Conservation (phyloP, 1,140 invertebrate genomes). For the Drosophila tsacasi region DNA sequence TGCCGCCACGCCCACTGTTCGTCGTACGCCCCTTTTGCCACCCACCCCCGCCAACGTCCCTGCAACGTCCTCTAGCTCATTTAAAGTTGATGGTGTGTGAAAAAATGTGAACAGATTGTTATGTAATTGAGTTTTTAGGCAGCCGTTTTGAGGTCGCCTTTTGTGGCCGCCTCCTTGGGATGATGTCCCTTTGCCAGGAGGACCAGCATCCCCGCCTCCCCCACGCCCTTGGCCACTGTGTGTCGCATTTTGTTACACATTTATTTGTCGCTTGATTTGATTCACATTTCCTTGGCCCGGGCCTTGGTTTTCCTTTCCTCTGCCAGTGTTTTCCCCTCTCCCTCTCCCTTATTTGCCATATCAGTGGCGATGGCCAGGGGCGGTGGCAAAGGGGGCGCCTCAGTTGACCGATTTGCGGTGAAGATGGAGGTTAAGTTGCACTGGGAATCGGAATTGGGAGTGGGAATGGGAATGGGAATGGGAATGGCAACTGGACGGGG, state of each 20-base stretch:
- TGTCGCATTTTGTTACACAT: conserved; percentile 74
- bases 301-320: conserved; percentile 13
- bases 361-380: conserved; percentile 14
- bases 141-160: conserved; percentile 82
- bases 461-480: conserved; percentile 7
- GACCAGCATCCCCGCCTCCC: neutral
- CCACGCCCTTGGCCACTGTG: conserved; percentile 22
- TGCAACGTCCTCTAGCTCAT: conserved; percentile 63
- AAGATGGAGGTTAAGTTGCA: conserved; percentile 50
- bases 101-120: conserved; percentile 85
- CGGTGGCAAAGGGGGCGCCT: conserved; percentile 11
- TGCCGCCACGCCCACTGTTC: conserved; percentile 56
- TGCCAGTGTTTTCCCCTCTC: conserved; percentile 6
- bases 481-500: conserved; percentile 10
- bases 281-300: conserved; percentile 41
- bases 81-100: conserved; percentile 85
- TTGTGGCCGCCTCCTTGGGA: conserved; percentile 67
- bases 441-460: conserved; percentile 13
- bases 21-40: conserved; percentile 4
- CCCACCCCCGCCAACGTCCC: neutral
- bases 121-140: conserved; percentile 85
- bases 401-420: conserved; percentile 72
- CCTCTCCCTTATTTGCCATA: conserved; percentile 52
- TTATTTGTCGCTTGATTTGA: conserved; percentile 82
- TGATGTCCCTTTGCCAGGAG: conserved; percentile 36